phyloP scores from a whole-genome alignment of 2,113 vertebrate species.

The Thalassoma bifasciatum region DNA sequence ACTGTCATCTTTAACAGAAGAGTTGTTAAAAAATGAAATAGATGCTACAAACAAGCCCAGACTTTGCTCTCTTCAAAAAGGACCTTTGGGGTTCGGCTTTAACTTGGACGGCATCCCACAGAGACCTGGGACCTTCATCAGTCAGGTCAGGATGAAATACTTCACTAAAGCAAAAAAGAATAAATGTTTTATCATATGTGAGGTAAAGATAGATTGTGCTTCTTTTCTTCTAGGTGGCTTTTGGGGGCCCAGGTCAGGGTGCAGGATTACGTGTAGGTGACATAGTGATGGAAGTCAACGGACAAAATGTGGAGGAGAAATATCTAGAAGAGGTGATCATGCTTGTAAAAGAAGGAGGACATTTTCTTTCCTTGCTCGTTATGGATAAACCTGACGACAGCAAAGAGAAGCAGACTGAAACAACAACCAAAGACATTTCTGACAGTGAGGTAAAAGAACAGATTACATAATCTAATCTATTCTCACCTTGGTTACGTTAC shows the following conservation, averaged over 20 bases:
- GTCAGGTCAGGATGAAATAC: conserved; percentile 76
- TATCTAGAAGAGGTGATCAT: conserved; percentile 75
- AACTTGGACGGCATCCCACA: conserved; percentile 73
- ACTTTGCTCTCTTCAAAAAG: conserved; percentile 72
- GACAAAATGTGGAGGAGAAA: conserved; percentile 78
- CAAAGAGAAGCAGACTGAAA: conserved; percentile 33
- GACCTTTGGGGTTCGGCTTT: conserved; percentile 78
- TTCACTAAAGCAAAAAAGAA: not conserved
- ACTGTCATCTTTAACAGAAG: conserved; percentile 12
- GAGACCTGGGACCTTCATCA: conserved; percentile 74
- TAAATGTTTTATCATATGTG: not conserved
- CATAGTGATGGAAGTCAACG: conserved; percentile 84
- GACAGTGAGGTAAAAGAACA: conserved; percentile 55
- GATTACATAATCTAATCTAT: not conserved
- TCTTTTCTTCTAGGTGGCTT: conserved; percentile 73
- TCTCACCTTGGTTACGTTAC: not conserved
- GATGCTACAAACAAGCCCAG: conserved; percentile 44
- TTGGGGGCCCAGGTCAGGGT: conserved; percentile 76
- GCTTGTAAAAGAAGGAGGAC: conserved; percentile 71
- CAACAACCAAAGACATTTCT: conserved; percentile 18
- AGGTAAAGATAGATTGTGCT: not conserved
- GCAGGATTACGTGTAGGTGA: conserved; percentile 83
- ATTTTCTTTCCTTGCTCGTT: conserved; percentile 67
- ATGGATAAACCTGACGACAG: conserved; percentile 51
- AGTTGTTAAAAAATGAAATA: conserved; percentile 10